Base-by-base conservation (phyloP, 1,140 invertebrate species). In the Pseudobourletiella spinata region DNA sequence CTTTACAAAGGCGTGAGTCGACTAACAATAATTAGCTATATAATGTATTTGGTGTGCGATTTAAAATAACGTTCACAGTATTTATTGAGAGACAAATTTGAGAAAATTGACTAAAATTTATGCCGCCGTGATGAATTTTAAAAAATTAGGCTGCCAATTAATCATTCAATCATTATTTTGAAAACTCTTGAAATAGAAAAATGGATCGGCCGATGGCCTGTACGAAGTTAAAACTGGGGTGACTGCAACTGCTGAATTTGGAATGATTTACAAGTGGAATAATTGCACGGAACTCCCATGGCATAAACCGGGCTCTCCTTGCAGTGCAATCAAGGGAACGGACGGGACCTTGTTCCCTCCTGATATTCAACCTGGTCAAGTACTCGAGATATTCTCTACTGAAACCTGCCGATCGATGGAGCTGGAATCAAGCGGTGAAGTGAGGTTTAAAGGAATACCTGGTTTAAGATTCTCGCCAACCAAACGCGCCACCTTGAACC, bases 311-410 rank as follows among this genome's bases (percentile, higher is more conserved):
- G 76, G 79, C 14, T 74, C 78, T 26, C 69, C 72, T 0, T 88
- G 86, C 71, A 86, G 88, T 71, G 72, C 78, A 1, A 84, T 79
- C 66, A 76, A 79, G 14, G 88, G 87, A 3, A 87, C 85, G 0
- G 88, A 90, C 71, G 82, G 84, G 0, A 86, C 86, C 0, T 82
- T 89, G 3, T 89, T 89, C 72, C 78, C 86, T 4, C 85, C 87
- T 0, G 82, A 81, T 63, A 72, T 84, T n/a, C 80, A 77, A 75
- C 50, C 29, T 26, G 60, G 67, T 15, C 65, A 68, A 1, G 64
- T 59, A 20, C 50, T 68, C 3, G 35, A 39, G 56, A 46, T 43
- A 3, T 67, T 58, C 39, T 25, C 20, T 24, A 44, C 66, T 15
- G 62, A 64, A 44, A 11, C 64, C 3, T 64, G 65, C 58, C 61